These are phyloP conservation scores for Lysandra coridon DNA, from an alignment of 2,888 invertebrate species.

Conservation along the genomic window DNA sequence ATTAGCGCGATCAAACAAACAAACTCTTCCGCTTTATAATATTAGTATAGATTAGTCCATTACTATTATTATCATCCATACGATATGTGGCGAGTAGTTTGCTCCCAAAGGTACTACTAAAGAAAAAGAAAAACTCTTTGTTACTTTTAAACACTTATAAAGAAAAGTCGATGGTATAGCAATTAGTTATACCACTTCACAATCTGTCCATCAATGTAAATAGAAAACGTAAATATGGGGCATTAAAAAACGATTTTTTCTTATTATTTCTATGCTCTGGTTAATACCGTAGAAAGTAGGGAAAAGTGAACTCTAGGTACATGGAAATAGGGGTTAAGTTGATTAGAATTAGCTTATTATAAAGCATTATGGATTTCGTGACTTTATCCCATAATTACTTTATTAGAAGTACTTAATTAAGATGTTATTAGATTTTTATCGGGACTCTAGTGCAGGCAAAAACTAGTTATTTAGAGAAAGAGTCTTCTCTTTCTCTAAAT, in stretches of 20 bases:
- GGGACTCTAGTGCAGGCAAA: too few relatives aligned
- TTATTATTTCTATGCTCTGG: conserved; percentile 52
- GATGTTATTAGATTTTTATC: too few relatives aligned
- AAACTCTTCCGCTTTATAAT: too few relatives aligned
- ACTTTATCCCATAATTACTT: background rate
- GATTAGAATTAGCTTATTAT: background rate
- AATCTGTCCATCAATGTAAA: conserved; percentile 34
- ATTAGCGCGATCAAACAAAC: too few relatives aligned
- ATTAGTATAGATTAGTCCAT: too few relatives aligned
- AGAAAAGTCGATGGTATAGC: background rate
- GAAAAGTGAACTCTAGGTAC: background rate
- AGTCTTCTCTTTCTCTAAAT: too few relatives aligned
- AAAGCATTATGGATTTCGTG: background rate
- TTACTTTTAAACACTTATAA: background rate
- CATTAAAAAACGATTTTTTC: conserved; percentile 44
- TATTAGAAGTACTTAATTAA: background rate
- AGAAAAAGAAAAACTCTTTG: too few relatives aligned
- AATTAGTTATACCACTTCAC: conserved; percentile 14
- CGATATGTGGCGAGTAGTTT: too few relatives aligned
- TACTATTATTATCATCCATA: too few relatives aligned
- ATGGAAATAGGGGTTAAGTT: background rate
- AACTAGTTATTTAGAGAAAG: too few relatives aligned
- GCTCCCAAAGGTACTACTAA: too few relatives aligned
- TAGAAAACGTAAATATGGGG: conserved; percentile 39
- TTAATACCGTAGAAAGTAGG: conserved; percentile 37